Evolutionary conservation across 1,140 invertebrate genomes (phyloP).

Genomic region (Watersipora subatra): DNA sequence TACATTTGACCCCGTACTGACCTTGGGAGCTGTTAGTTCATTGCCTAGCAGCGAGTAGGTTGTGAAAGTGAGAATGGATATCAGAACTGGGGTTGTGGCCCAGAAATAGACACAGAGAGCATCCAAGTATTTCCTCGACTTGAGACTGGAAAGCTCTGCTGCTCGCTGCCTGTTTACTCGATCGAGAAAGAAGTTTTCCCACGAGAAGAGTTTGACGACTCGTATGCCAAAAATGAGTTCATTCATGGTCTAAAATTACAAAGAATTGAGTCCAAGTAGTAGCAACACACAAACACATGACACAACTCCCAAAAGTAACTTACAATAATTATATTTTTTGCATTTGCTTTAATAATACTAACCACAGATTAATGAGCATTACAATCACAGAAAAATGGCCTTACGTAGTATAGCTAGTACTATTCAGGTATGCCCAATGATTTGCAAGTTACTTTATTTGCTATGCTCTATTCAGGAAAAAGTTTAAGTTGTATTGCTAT

Average conservation of each 20-base stretch:
- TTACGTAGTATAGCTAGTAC: no score
- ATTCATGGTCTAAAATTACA: conserved; percentile 51
- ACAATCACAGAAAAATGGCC: no score
- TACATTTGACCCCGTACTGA: no score
- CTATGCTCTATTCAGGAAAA: no score
- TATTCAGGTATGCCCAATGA: no score
- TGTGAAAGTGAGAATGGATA: conserved; percentile 78
- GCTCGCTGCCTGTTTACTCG: conserved; percentile 44
- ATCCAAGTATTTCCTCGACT: conserved; percentile 82
- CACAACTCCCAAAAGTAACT: conserved; percentile 3
- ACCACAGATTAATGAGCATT: not conserved
- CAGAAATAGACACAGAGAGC: conserved; percentile 97
- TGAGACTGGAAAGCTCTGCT: conserved; percentile 31
- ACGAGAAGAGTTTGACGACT: conserved; percentile 79
- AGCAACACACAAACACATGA: conserved; percentile 4
- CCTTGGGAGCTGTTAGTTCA: conserved; percentile 66
- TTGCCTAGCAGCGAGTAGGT: conserved; percentile 74
- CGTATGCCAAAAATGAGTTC: conserved; percentile 75
- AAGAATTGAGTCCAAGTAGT: no score
- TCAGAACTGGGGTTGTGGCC: conserved; percentile 93
- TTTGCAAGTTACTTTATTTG: no score
- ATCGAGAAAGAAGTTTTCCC: conserved; percentile 74
- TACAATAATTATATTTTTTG: conserved; percentile 6
- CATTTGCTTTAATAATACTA: conserved; percentile 5
- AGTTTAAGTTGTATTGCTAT: no score